Evolutionary conservation across 37 sponge, comb jelly and placozoan species (phyloP), one percentile per base, ranked within the genome.

Genomic region (Bolinopsis microptera): DNA sequence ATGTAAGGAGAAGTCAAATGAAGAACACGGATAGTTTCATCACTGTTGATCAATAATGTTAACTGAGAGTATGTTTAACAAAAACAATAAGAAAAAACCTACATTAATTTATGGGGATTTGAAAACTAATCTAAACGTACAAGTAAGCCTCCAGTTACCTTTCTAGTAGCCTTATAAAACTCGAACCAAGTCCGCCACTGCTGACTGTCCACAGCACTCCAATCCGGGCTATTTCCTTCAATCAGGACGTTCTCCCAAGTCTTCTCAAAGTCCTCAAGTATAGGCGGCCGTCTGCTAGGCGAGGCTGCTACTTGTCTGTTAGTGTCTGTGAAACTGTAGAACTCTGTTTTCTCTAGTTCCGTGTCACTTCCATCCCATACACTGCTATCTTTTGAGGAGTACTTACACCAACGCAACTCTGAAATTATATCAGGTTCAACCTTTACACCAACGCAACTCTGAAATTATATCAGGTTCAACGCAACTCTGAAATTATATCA

Each of bases 101-200:
- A n/a, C n/a, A n/a, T n/a, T n/a, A n/a, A n/a, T n/a, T n/a, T n/a
- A n/a, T n/a, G n/a, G n/a, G n/a, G n/a, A n/a, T n/a, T n/a, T n/a
- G n/a, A n/a, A n/a, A n/a, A n/a, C n/a, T n/a, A n/a, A n/a, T n/a
- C n/a, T n/a, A n/a, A n/a, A n/a, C n/a, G n/a, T n/a, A n/a, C n/a
- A n/a, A n/a, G n/a, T n/a, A n/a, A n/a, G n/a, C n/a, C n/a, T n/a
- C n/a, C n/a, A n/a, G n/a, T n/a, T 86, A 86, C 90, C 90, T 86
- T 86, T 0, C 61, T 41, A 34, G 34, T 86, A n/a, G 90, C 90
- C 61, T 86, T 86, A 30, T 41, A 86, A 38, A 86, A 86, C 90
- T 86, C 90, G 26, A 86, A 86, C 90, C 90, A 86, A 23, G 90
- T 86, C 36, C 90, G 38, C 90, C 90, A 86, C 61, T 86, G 90